phyloP scores from a whole-genome alignment of 1,140 invertebrate genomes.

The Melitaea cinxia region DNA sequence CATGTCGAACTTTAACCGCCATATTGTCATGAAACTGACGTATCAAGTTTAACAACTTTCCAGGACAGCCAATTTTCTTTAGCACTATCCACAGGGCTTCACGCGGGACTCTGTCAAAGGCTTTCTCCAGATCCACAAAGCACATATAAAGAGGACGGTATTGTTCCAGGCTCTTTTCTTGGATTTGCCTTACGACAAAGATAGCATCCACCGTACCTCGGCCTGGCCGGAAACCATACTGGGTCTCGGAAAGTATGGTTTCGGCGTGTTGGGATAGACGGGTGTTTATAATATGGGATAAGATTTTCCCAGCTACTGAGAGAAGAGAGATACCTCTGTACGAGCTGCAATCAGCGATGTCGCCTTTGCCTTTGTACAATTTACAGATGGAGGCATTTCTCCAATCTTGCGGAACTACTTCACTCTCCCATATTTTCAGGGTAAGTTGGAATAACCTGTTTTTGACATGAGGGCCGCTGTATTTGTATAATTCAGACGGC shows the following conservation, averaged over 20 bases:
- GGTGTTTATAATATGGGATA: too few relatives aligned
- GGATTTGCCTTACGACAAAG: conserved; percentile 38
- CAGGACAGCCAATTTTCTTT: conserved; percentile 28
- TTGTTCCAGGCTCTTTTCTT: conserved; percentile 45
- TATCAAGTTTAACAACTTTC: conserved; percentile 23
- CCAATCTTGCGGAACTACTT: too few relatives aligned
- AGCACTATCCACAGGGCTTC: conserved; percentile 35
- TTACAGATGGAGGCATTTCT: too few relatives aligned
- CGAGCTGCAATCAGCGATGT: too few relatives aligned
- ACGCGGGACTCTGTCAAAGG: conserved; percentile 33
- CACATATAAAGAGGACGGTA: conserved; percentile 38
- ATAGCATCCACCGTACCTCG: conserved; percentile 47
- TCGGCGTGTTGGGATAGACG: conserved; percentile 10
- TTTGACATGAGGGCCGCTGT: too few relatives aligned
- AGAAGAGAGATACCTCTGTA: too few relatives aligned
- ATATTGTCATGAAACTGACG: conserved; percentile 34
- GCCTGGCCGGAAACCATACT: conserved; percentile 38
- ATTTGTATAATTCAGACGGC: too few relatives aligned
- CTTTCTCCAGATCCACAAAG: conserved; percentile 47
- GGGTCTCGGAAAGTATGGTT: conserved; percentile 37
- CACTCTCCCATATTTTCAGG: too few relatives aligned
- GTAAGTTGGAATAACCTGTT: too few relatives aligned
- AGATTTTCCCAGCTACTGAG: too few relatives aligned
- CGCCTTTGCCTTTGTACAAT: too few relatives aligned
- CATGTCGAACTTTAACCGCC: too few relatives aligned